Evolutionary conservation across 2,888 invertebrate genomes (phyloP), one percentile per base, ranked within the genome.

Genomic region (Epistrophella euchroma): DNA sequence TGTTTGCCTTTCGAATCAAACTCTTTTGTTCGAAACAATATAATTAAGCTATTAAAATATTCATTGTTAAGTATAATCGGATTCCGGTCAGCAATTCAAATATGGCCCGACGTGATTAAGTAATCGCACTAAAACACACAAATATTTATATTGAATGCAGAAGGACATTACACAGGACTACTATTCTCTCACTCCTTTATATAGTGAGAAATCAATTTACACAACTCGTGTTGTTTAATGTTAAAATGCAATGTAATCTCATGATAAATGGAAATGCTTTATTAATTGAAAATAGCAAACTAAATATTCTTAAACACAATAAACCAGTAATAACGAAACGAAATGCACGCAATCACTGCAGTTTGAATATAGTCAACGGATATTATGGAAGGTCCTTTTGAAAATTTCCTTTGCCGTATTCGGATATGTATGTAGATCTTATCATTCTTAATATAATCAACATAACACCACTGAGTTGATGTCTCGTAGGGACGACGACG

Each of bases 41-140:
- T 43, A 74, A 83, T 83, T 74, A 83, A 83, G 78, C 64, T 74
- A 62, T 78, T 83, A 74, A 78, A 78, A 74, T 56, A 83, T 56
- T 83, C 73, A 83, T 83, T 83, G 79, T 83, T n/a, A 32, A n/a
- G n/a, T 60, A 56, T 66, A 52, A 68, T 68, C 68, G 68, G 68
- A 50, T 66, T 68, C 7, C 10, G 11, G 22, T 11, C 68, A 37
- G 25, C 68, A 68, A 52, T 68, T 68, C 35, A 52, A 68, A 68
- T 62, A 62, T 58, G 50, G 50, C 40, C 35, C 22, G 11, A 28
- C 35, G 50, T 62, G 43, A 77, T n/a, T 56, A 19, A 73, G 43
- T 50, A 47, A 50, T 22, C 58, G 22, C 47, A 50, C 37, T 13
- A 28, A 50, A 37, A 11, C 37, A 50, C 3, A 22, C 50, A 32